Base-by-base conservation (phyloP, 2,113 vertebrate genomes). In the Peromyscus polionotus region DNA sequence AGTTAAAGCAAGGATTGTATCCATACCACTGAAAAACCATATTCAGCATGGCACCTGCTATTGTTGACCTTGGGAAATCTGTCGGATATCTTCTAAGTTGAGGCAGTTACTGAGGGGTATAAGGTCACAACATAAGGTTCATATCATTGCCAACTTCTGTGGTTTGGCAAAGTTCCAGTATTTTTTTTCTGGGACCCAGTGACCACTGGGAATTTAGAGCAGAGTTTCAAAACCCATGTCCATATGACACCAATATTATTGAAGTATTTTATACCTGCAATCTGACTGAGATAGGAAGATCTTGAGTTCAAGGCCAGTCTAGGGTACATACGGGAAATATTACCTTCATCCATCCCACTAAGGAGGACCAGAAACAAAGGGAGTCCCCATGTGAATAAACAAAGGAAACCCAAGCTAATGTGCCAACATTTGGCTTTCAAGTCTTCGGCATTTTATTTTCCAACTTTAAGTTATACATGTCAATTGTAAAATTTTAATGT, bases 401-500 rank as follows among this genome's bases (percentile, higher is more conserved):
- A 85, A 65, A 85, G 42, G 36, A 86, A 28, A 88, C 51, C 20
- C 20, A 68, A 73, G 90, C 79, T 91, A 17, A 11, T n/a, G 7
- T 67, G n/a, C 28, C 11, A 84, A 67, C 36, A 88, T 42, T 36
- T 93, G 61, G 2, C 5, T 93, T 93, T 91, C n/a, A 31, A 14
- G 19, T 94, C 33, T 10, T 91, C 31, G 14, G 17, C 36, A 70
- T 68, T 65, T 84, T 22, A 67, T 87, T 95, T 88, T 77, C 19
- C 39, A 65, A 85, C n/a, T 65, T 31, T 45, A 65, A 65, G 26
- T 45, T 85, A 12, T 88, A 2, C 12, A 28, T 51, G 7, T 61
- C 83, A 94, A 76, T 39, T 67, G 3, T 39, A 87, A 81, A 73
- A 33, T 81, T 95, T 92, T 88, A 79, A 85, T 33, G 31, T n/a